phyloP scores from a whole-genome alignment of 1,140 invertebrate species.

The Trichogramma pretiosum region DNA sequence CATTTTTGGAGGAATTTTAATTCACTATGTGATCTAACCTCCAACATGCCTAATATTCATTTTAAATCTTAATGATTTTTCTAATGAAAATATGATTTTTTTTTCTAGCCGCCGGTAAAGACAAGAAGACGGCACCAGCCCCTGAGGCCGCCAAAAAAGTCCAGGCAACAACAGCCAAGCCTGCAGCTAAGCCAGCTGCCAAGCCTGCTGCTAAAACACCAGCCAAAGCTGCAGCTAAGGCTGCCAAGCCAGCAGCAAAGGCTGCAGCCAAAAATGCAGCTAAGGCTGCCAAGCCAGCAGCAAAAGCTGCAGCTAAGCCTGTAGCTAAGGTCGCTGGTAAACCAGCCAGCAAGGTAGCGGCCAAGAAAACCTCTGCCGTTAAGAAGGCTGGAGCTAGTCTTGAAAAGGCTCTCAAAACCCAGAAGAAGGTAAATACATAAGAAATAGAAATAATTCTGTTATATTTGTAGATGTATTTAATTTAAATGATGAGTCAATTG shows the following conservation, averaged over 20 bases:
- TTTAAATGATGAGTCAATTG: conserved; percentile 32
- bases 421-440: conserved; percentile 61
- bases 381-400: conserved; percentile 38
- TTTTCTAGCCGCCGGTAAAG: too few species aligned
- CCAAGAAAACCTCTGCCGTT: conserved; percentile 49
- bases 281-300: conserved; percentile 48
- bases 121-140: conserved; percentile 37
- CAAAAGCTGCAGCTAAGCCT: conserved; percentile 44
- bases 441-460: background rate
- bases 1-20: too few species aligned
- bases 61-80: too few species aligned
- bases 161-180: conserved; percentile 22
- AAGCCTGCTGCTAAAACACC: conserved; percentile 40
- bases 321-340: conserved; percentile 47
- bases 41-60: too few species aligned
- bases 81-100: too few species aligned
- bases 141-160: conserved; percentile 36
- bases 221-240: conserved; percentile 45
- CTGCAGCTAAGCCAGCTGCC: conserved; percentile 36
- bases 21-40: too few species aligned
- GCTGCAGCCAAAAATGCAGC: conserved; percentile 40
- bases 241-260: conserved; percentile 47
- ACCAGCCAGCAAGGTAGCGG: conserved; percentile 54
- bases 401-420: conserved; percentile 61
- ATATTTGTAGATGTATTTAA: background rate